These are phyloP conservation scores for Coleophora flavipennella DNA, from an alignment of 2,888 invertebrate genomes.

Conservation along the genomic window DNA sequence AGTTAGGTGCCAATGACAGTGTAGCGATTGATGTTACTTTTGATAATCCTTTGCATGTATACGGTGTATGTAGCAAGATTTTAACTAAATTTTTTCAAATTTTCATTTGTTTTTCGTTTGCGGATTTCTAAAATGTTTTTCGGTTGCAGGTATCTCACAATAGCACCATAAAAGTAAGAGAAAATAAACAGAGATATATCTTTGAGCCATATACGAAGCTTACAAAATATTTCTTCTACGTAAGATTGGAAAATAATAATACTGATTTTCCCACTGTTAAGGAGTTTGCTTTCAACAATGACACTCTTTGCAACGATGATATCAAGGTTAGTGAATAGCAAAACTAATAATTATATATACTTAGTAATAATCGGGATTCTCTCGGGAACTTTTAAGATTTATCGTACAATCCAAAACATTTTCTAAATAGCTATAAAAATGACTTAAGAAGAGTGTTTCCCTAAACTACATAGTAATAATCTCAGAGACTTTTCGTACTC, in stretches of 20 bases:
- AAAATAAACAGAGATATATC: slow-evolving; percentile 27
- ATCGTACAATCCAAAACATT: too few relatives aligned
- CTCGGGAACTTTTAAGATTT: too few relatives aligned
- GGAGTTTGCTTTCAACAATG: slow-evolving; percentile 38
- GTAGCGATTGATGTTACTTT: slow-evolving; percentile 37
- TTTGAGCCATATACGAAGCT: slow-evolving; percentile 33
- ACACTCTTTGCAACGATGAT: slow-evolving; percentile 40
- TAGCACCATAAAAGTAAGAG: slow-evolving; percentile 4
- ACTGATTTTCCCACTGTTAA: slow-evolving; percentile 35
- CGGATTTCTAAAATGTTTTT: not conserved
- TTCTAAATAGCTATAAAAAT: too few relatives aligned
- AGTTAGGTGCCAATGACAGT: slow-evolving; percentile 28
- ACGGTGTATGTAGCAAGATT: slow-evolving; percentile 35
- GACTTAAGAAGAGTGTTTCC: too few relatives aligned
- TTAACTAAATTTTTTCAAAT: slow-evolving; percentile 1
- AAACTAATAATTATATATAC: too few relatives aligned
- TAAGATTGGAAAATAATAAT: slow-evolving; percentile 21
- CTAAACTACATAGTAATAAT: too few relatives aligned
- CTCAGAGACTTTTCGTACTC: too few relatives aligned
- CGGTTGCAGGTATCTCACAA: slow-evolving; percentile 10
- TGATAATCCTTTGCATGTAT: slow-evolving; percentile 32
- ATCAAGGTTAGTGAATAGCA: slow-evolving; percentile 52
- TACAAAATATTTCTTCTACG: slow-evolving; percentile 33
- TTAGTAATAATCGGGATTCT: too few relatives aligned
- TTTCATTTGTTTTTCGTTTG: not conserved